Percentiles rank a stretch among this genome's conserved stretches.
phyloP scores from a whole-genome alignment of 2,888 invertebrate species.

The Steinernema hermaphroditum region DNA sequence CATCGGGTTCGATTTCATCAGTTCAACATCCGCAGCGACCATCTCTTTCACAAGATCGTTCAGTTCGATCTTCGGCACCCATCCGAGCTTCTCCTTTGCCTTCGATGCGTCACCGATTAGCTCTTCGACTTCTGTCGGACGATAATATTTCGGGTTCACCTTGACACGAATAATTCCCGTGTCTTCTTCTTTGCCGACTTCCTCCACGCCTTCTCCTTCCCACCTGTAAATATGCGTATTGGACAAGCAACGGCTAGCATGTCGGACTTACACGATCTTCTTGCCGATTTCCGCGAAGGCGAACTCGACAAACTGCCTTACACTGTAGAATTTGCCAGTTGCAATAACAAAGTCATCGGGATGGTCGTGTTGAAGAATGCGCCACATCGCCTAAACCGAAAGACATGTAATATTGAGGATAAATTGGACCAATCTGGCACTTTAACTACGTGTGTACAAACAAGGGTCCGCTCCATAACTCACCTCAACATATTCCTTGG shows the following conservation, averaged over 20 bases:
- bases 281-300: conserved; percentile 83
- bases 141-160: conserved; percentile 89
- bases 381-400: conserved; percentile 87
- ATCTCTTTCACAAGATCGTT: conserved; percentile 85
- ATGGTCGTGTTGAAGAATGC: conserved; percentile 88
- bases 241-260: too few relatives aligned
- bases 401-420: too few relatives aligned
- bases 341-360: conserved; percentile 97
- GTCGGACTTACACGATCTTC: conserved; percentile 73
- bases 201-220: conserved; percentile 82
- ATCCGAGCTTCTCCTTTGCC: conserved; percentile 82
- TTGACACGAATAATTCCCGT: conserved; percentile 79
- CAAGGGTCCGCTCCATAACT: conserved; percentile 37
- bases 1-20: conserved; percentile 87
- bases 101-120: conserved; percentile 90
- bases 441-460: neutral
- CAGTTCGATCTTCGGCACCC: conserved; percentile 79
- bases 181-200: conserved; percentile 79
- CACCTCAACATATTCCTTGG: conserved; percentile 68
- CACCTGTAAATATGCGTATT: conserved; percentile 75
- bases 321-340: conserved; percentile 87
- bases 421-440: too few relatives aligned
- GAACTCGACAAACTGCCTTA: conserved; percentile 90
- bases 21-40: conserved; percentile 84
- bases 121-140: conserved; percentile 95